A percentile compares a stretch with the other conserved stretches of the same genome.
Conservation (phyloP, 2,113 vertebrate species). For the Maylandia zebra region DNA sequence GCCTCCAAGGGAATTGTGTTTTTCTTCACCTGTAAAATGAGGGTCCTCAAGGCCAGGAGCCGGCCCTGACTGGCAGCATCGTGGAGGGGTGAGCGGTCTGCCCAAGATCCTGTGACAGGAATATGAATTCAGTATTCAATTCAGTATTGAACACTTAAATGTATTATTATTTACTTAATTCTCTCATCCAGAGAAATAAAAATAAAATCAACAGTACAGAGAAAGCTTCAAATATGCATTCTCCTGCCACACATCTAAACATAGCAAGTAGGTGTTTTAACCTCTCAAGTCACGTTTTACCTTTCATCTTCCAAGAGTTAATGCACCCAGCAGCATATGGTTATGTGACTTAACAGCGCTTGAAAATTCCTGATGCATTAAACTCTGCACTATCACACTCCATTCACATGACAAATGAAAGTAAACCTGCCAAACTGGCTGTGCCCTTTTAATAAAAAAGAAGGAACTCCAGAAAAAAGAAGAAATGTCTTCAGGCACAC, state of each 20-base stretch:
- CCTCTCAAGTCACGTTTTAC: not conserved
- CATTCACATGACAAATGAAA: not conserved
- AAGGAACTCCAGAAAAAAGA: not conserved
- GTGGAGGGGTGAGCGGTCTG: slow-evolving; percentile 89
- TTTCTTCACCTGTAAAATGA: slow-evolving; percentile 82
- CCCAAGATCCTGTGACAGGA: slow-evolving; percentile 82
- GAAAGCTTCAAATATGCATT: not conserved
- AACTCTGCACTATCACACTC: not conserved
- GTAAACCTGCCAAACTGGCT: not conserved
- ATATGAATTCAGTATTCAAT: not conserved
- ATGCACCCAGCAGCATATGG: not conserved
- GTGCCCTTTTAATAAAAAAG: not conserved
- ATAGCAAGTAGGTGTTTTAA: not conserved
- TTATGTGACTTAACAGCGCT: not conserved
- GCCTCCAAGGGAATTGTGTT: not conserved
- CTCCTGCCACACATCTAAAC: not conserved
- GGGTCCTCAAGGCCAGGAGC: slow-evolving; percentile 85
- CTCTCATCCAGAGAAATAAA: not conserved
- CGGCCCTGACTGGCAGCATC: slow-evolving; percentile 92
- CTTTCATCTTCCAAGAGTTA: not conserved
- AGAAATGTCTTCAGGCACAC: slow-evolving; percentile 37
- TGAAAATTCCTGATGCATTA: not conserved
- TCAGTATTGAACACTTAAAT: not conserved
- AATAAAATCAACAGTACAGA: not conserved
- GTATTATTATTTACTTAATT: not conserved